phyloP scores from a whole-genome alignment of 2,797 vertebrate species.

The Pangasius macronema region DNA sequence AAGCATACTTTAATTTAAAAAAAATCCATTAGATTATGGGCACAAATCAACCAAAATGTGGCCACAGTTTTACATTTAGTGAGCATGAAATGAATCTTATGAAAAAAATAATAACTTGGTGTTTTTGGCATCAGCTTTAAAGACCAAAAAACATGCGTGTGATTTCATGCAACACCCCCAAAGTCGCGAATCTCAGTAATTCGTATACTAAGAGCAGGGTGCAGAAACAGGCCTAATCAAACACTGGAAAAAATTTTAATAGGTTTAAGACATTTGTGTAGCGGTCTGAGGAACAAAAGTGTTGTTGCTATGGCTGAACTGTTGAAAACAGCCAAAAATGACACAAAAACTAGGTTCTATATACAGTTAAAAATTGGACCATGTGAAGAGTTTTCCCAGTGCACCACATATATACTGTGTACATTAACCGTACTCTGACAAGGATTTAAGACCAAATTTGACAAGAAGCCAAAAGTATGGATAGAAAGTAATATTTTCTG shows the following conservation, averaged over 20 bases:
- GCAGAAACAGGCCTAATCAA: not conserved
- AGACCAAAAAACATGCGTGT: too few species aligned
- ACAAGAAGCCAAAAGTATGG: not conserved
- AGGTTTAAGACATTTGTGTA: not conserved
- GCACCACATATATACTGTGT: not conserved
- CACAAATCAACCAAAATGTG: not conserved
- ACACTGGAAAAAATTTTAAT: not conserved
- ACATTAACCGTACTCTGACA: not conserved
- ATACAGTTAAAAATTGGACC: not conserved
- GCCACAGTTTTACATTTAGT: not conserved
- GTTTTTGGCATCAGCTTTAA: too few species aligned
- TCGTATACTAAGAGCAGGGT: too few species aligned
- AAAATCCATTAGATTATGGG: not conserved
- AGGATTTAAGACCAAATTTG: not conserved
- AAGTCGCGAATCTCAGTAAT: too few species aligned
- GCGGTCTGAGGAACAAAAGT: too few species aligned
- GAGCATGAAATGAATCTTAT: not conserved
- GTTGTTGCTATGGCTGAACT: not conserved
- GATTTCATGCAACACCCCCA: too few species aligned
- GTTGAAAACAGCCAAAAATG: not conserved
- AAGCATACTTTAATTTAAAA: not conserved
- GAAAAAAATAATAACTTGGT: too few species aligned
- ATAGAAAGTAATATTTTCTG: not conserved
- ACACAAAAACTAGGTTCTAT: not conserved
- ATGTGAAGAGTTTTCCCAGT: not conserved